These are phyloP conservation scores for Abrostola triplasia DNA, from an alignment of 2,888 invertebrate species.

Conservation along the genomic window DNA sequence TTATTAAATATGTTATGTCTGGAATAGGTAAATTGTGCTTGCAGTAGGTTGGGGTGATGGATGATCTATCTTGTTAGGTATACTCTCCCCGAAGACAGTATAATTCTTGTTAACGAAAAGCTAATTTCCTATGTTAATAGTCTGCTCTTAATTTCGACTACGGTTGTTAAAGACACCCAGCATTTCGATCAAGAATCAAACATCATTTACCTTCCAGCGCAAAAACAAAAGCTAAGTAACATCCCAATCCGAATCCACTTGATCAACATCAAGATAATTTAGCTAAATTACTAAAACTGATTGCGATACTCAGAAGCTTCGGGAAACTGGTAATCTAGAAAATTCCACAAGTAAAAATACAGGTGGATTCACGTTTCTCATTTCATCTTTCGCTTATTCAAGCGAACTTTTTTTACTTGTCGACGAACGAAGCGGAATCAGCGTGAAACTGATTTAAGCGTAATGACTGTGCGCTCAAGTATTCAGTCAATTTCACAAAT, in stretches of 20 bases:
- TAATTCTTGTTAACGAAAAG: too few species aligned
- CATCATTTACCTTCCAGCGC: too few species aligned
- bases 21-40: too few species aligned
- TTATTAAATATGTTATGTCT: too few species aligned
- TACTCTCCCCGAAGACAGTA: too few species aligned
- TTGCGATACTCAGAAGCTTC: constrained; percentile 3
- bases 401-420: constrained; percentile 47
- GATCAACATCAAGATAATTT: constrained; percentile 5
- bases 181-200: too few species aligned
- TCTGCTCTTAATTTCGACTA: too few species aligned
- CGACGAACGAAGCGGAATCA: constrained; percentile 47
- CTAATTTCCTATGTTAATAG: too few species aligned
- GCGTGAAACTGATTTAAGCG: constrained; percentile 58
- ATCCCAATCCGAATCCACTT: neutral
- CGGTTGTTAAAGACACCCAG: too few species aligned
- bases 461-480: constrained; percentile 60
- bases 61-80: too few species aligned
- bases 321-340: constrained; percentile 24
- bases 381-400: constrained; percentile 50
- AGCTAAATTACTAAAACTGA: constrained; percentile 2
- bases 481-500: constrained; percentile 63
- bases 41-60: too few species aligned
- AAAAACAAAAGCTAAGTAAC: neutral
- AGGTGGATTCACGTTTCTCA: constrained; percentile 36
- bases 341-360: constrained; percentile 19